A percentile compares a stretch with the other conserved stretches of the same genome.
These are phyloP conservation scores for Lutraria lutraria DNA, from an alignment of 2,888 invertebrate genomes.

Conservation along the genomic window DNA sequence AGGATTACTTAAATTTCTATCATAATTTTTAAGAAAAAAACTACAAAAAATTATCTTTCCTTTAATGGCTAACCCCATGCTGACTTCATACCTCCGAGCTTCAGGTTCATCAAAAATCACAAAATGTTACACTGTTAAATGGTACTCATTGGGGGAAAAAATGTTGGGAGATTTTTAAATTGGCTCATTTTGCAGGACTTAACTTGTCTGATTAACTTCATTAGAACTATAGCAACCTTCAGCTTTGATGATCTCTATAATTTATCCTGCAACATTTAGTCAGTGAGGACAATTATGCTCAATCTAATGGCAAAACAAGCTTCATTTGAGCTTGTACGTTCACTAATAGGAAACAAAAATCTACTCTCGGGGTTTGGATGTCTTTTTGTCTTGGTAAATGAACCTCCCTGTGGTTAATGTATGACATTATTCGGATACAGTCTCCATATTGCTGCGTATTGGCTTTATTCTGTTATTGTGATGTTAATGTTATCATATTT, in stretches of 20 bases:
- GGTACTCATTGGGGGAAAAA: neutral
- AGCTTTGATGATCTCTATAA: neutral
- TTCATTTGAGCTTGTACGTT: conserved; percentile 13
- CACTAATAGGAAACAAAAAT: conserved; percentile 10
- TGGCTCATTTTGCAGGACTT: conserved; percentile 1
- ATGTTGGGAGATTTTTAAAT: neutral
- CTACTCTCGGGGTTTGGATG: conserved; percentile 12
- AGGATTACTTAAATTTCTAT: too few species aligned
- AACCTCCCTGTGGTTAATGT: neutral
- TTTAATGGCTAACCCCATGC: too few species aligned
- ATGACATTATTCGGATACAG: neutral
- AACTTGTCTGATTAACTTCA: conserved; percentile 27
- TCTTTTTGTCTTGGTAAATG: conserved; percentile 12
- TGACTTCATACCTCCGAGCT: neutral
- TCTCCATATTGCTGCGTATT: neutral
- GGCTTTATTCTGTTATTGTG: neutral
- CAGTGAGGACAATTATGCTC: neutral
- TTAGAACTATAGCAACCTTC: conserved; percentile 18
- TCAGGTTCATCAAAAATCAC: neutral
- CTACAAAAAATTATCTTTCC: too few species aligned
- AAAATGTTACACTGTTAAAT: neutral
- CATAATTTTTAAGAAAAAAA: too few species aligned
- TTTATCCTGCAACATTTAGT: conserved; percentile 18
- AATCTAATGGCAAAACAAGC: conserved; percentile 12
- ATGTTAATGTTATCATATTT: neutral